A percentile compares a stretch with the other conserved stretches of the same genome.
Conservation (phyloP, 2,888 invertebrate genomes). For the Stegophylla sp. region DNA sequence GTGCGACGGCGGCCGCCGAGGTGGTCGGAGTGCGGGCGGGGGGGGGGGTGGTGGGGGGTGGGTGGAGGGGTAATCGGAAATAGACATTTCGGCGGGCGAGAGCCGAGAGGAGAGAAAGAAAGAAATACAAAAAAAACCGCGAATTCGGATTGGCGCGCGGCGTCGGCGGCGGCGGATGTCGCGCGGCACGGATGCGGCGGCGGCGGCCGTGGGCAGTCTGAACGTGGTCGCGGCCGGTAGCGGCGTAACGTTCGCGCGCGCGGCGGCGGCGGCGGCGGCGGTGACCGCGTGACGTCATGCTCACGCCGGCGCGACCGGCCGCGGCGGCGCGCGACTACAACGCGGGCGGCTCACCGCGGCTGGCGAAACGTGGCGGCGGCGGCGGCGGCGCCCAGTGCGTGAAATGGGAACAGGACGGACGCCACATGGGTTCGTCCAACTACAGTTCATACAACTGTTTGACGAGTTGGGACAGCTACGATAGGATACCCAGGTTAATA, state of each 20-base stretch:
- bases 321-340: constrained; percentile 34
- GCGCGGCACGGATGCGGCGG: neutral
- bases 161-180: constrained; percentile 18
- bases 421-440: constrained; percentile 68
- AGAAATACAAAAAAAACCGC: too few relatives aligned
- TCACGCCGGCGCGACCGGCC: constrained; percentile 54
- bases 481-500: constrained; percentile 84
- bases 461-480: constrained; percentile 90
- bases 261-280: constrained; percentile 21
- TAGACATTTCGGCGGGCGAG: neutral
- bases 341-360: constrained; percentile 45
- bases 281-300: constrained; percentile 57
- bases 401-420: constrained; percentile 56
- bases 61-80: constrained; percentile 32
- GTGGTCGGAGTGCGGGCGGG: neutral
- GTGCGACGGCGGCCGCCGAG: too few relatives aligned
- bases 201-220: constrained; percentile 21
- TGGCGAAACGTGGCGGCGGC: constrained; percentile 44
- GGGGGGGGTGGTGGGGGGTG: constrained; percentile 32
- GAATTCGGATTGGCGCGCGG: neutral
- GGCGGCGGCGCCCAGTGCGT: constrained; percentile 53
- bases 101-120: neutral
- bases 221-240: constrained; percentile 22
- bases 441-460: constrained; percentile 89
- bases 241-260: constrained; percentile 53